Evolutionary conservation across 1,140 invertebrate species (phyloP), one percentile per base, ranked within the genome.

Genomic region (Chymomyza costata): DNA sequence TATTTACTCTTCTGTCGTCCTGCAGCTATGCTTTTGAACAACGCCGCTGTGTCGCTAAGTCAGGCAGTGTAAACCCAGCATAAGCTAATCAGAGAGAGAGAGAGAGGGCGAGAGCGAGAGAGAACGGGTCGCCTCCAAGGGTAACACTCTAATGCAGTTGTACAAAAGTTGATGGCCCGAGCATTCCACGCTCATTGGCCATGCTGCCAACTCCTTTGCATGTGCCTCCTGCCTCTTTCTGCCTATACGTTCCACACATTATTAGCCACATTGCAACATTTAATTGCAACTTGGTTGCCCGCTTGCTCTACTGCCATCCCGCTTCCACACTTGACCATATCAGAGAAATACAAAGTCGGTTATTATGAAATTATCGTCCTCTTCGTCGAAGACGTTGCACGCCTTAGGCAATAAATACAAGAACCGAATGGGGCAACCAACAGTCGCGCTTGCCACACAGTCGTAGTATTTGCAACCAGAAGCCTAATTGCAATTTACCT

Each of bases 401-500:
- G 61, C 73, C 61, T 49, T 39, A 47, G 73, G 73, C 74, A 59
- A 81, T 80, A 80, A 80, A 80, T 81, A 73, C 67, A 68, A 57
- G 59, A 38, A 73, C 48, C 67, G 64, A 80, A 80, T 80, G 73
- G 65, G 38, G 57, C n/a, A n/a, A n/a, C 62, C 58, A 59, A 45
- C 43, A 45, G 34, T 45, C 40, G 43, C 37, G 31, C 47, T 37
- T 39, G 43, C 43, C 28, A 30, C 38, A 10, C 47, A 39, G 56
- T 18, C 34, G 46, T 52, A 57, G 67, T 65, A 70, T 68, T 71
- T 64, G 73, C 73, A 68, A 70, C 73, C 74, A 80, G 73, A 81
- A 80, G 73, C 73, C 74, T 80, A 80, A 80, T 80, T 80, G 73
- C 73, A 80, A 80, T 80, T 80, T 80, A 80, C 74, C 73, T 80